Evolutionary conservation across 2,888 invertebrate species (phyloP).

Genomic region (Schizaphis graminum): DNA sequence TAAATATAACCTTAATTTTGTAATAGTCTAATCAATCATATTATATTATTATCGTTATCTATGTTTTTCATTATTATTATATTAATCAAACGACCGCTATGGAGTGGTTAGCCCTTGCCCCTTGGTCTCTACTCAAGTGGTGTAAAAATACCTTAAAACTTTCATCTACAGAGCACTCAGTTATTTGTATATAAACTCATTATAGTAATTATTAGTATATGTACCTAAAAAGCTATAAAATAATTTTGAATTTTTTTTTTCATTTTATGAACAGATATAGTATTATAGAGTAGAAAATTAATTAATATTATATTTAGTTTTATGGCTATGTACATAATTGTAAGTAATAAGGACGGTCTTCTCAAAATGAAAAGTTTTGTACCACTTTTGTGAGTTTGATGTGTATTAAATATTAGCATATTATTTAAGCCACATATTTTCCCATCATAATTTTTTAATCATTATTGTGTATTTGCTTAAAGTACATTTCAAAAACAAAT

Average conservation of each 20-base stretch:
- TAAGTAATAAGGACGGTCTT: slow-evolving; percentile 55
- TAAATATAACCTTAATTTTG: slow-evolving; percentile 52
- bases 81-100: slow-evolving; percentile 61
- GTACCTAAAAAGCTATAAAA: slow-evolving; percentile 62
- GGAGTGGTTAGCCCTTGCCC: slow-evolving; percentile 55
- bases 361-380: slow-evolving; percentile 61
- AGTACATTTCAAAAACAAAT: not conserved
- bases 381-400: slow-evolving; percentile 47
- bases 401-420: slow-evolving; percentile 5
- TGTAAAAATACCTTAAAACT: slow-evolving; percentile 65
- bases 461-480: not conserved
- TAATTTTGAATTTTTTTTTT: slow-evolving; percentile 50
- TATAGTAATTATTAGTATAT: slow-evolving; percentile 36
- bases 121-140: slow-evolving; percentile 64
- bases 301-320: slow-evolving; percentile 57
- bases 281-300: slow-evolving; percentile 60
- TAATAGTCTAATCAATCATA: slow-evolving; percentile 44
- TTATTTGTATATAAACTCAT: slow-evolving; percentile 55
- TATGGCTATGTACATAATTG: slow-evolving; percentile 64
- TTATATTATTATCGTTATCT: slow-evolving; percentile 31
- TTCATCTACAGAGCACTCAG: slow-evolving; percentile 65
- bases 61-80: slow-evolving; percentile 47
- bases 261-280: slow-evolving; percentile 38
- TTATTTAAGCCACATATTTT: not conserved
- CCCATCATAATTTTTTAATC: slow-evolving; percentile 7